These are phyloP conservation scores for Cranoglanis bouderius DNA, from an alignment of 2,113 vertebrate genomes.

Conservation along the genomic window DNA sequence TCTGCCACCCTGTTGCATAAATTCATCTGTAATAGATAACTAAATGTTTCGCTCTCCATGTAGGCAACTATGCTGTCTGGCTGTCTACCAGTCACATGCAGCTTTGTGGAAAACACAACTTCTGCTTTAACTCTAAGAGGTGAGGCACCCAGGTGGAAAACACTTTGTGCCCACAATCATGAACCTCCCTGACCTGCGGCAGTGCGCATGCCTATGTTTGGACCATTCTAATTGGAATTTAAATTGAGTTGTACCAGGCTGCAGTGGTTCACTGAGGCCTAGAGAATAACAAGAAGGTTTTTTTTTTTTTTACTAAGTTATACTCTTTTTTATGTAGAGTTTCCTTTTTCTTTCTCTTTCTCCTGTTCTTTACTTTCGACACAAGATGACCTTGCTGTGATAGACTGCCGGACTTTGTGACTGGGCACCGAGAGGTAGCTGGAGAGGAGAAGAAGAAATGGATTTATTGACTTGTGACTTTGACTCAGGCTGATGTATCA, in stretches of 20 bases:
- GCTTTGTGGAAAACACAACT: conserved; percentile 28
- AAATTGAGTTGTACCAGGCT: conserved; percentile 56
- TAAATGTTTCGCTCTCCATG: conserved; percentile 27
- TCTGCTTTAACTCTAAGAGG: conserved; percentile 42
- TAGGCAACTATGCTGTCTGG: background rate
- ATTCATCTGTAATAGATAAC: conserved; percentile 33
- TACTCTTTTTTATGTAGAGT: conserved; percentile 37
- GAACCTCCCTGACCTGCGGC: conserved; percentile 46
- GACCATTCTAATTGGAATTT: conserved; percentile 57
- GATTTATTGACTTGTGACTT: conserved; percentile 94
- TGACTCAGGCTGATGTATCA: conserved; percentile 86
- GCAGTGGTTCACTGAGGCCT: conserved; percentile 52
- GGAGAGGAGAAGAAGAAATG: conserved; percentile 79
- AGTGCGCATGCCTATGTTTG: conserved; percentile 51
- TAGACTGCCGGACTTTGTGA: conserved; percentile 83
- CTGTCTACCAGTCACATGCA: conserved; percentile 17
- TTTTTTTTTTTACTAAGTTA: conserved; percentile 42
- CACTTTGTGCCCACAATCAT: conserved; percentile 45
- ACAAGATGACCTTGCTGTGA: conserved; percentile 87
- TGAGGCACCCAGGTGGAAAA: conserved; percentile 54
- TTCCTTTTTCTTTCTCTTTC: conserved; percentile 46
- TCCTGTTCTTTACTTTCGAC: conserved; percentile 70
- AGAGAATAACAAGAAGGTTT: conserved; percentile 49
- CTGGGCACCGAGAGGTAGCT: conserved; percentile 76
- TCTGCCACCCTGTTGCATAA: conserved; percentile 43